Base-by-base conservation (phyloP, 1,140 invertebrate species). In the Drosophila miranda region DNA sequence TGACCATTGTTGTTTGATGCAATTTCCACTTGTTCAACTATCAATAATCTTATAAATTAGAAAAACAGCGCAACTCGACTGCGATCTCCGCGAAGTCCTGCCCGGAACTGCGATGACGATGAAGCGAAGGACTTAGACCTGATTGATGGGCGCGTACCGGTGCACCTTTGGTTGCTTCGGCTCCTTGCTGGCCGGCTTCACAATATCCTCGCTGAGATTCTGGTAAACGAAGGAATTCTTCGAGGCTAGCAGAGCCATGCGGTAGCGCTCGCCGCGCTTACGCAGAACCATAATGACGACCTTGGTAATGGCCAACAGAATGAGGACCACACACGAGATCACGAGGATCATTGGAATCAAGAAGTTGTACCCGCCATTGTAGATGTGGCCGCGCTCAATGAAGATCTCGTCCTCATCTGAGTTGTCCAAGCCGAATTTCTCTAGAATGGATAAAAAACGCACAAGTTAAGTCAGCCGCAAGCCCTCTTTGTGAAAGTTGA, bases 81-180 rank as follows among this genome's bases (percentile, higher is more conserved):
- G 55, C 56, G 62, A 72, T 56, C 61, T 58, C 71, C 60, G 51
- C 57, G 14, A 56, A 68, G 54, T 60, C 45, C 51, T 49, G 26
- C 28, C 46, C 59, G 61, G 61, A 75, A 63, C 75, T 76, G 75
- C 58, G 30, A 34, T 68, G 44, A 59, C 67, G 63, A 50, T 59
- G 44, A 50, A 49, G 46, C 34, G 34, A 38, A 13, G 66, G 61
- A 62, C 64, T 90, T 91, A 91, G 71, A 91, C 90, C 80, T 91
- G 86, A 78, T 90, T 89, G 55, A 91, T 90, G 13, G 92, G 92
- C 58, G 91, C 90, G 74, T 93, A 93, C 89, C 92, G 92, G 90
- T 91, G 93, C 53, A 93, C 90, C 73, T 93, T 93, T 50, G 93
- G 93, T 41, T 93, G 93, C 57, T 91, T 91, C n/a, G 92, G 92